Evolutionary conservation across 2,797 vertebrate species (phyloP), one percentile per base, ranked within the genome.

Genomic region (Vespertilio murinus): DNA sequence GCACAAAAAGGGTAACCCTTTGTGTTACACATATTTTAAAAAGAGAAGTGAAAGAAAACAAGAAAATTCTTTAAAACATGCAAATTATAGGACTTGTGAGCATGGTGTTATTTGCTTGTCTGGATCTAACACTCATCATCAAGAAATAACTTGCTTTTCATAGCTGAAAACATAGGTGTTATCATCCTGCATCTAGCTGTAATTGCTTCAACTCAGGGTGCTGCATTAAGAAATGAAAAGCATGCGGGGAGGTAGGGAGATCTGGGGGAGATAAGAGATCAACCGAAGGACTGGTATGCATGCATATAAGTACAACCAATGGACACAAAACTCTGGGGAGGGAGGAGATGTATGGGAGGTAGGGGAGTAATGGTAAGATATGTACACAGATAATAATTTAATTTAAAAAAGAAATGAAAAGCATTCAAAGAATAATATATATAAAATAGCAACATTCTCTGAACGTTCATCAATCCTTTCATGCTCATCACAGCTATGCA

Each of bases 121-220:
- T 54, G 69, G 38, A 88, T 79, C 40, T 88, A 91, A 78, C 83
- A 90, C 35, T 86, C 73, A 79, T 93, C 78, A 78, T 70, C 90
- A 89, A 90, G 69, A 92, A 97, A 92, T 90, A 77, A 94, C 81
- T 92, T 77, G 33, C 16, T 94, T 93, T 90, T 54, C 83, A 79
- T 93, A 82, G n/a, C n/a, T 95, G 75, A 85, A 88, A 93, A 35
- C 30, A 45, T 82, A 89, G 83, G 65, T 80, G 74, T 86, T 77
- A 92, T 22, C 82, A 77, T 83, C 40, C 22, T 69, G 23, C 23
- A 35, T 83, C 45, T 93, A 42, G 30, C 25, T 89, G 42, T 89
- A 71, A 81, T 42, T 83, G 33, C 28, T 87, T 93, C 45, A 96
- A 38, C 42, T 83, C 67, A 18, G 16, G 45, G 6, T 64, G 23